Percentiles rank a stretch among this genome's conserved stretches.
Conservation (phyloP, 2,888 invertebrate genomes). For the Arenicola marina region DNA sequence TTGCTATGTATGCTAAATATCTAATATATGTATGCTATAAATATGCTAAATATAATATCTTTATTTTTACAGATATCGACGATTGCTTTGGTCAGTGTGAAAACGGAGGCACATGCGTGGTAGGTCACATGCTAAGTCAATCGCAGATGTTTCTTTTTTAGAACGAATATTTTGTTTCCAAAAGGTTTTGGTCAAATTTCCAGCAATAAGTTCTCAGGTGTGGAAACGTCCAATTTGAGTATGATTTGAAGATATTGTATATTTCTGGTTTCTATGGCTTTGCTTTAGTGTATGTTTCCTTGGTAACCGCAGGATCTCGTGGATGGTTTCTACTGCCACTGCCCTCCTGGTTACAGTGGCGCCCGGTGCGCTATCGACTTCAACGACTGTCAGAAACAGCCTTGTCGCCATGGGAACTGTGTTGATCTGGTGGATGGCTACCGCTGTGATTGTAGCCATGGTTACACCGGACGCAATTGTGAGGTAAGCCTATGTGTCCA, state of each 20-base stretch:
- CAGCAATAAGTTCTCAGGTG: too few species aligned
- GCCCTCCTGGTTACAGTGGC: constrained; percentile 70
- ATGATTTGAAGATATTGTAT: too few species aligned
- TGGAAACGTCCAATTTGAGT: too few species aligned
- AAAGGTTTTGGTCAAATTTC: too few species aligned
- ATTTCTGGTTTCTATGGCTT: too few species aligned
- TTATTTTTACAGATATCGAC: constrained; percentile 47
- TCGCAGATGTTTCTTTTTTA: neutral
- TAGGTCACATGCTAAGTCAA: constrained; percentile 35
- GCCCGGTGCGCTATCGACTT: constrained; percentile 68
- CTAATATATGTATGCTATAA: too few species aligned
- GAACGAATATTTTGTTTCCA: too few species aligned
- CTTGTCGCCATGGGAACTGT: constrained; percentile 88
- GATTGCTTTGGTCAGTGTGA: constrained; percentile 53
- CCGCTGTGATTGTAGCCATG: constrained; percentile 86
- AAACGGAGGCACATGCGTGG: constrained; percentile 53
- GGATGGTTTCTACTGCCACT: constrained; percentile 87
- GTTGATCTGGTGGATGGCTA: constrained; percentile 84
- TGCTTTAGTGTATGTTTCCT: too few species aligned
- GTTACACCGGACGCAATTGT: constrained; percentile 90
- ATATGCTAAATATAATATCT: too few species aligned
- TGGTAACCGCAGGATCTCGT: constrained; percentile 85
- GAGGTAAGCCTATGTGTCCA: too few species aligned
- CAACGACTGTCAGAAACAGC: constrained; percentile 84
- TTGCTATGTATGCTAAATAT: too few species aligned